Evolutionary conservation across 2,113 vertebrate species (phyloP).

Genomic region (Ciconia stormi): DNA sequence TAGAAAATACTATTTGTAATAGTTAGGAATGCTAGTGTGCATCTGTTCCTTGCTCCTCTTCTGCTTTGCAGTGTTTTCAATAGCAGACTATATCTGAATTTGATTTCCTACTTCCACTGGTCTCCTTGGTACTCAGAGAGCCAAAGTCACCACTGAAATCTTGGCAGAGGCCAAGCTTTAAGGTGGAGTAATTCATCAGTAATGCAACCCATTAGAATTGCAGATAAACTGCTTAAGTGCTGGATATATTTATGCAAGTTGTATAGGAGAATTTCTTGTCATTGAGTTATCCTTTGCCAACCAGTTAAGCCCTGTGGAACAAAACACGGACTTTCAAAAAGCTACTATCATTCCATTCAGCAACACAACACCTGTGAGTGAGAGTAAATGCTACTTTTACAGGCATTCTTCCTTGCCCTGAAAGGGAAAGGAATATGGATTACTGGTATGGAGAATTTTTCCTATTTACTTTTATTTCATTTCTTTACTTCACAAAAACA

Average conservation of each 20-base stretch:
- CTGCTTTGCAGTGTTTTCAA: not conserved
- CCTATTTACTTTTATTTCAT: not conserved
- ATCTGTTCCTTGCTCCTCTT: not conserved
- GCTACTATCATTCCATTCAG: not conserved
- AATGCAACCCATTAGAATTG: not conserved
- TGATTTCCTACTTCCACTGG: not conserved
- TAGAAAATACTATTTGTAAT: not conserved
- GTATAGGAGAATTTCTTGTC: not conserved
- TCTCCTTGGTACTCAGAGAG: not conserved
- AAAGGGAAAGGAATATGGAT: not conserved
- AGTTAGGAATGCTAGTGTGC: not conserved
- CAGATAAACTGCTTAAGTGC: not conserved
- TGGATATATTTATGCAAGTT: not conserved
- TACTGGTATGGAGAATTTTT: not conserved
- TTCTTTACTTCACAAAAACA: not conserved
- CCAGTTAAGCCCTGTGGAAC: not conserved
- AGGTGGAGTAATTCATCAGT: not conserved
- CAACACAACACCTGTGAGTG: not conserved
- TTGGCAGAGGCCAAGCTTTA: slow-evolving; percentile 7
- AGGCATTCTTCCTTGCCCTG: not conserved
- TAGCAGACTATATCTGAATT: not conserved
- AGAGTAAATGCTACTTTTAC: not conserved
- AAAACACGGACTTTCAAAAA: not conserved
- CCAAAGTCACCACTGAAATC: slow-evolving; percentile 17
- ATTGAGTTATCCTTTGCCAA: slow-evolving; percentile 1